These are phyloP conservation scores for Elephantulus edwardii DNA, from an alignment of 2,113 vertebrate species.

Conservation along the genomic window DNA sequence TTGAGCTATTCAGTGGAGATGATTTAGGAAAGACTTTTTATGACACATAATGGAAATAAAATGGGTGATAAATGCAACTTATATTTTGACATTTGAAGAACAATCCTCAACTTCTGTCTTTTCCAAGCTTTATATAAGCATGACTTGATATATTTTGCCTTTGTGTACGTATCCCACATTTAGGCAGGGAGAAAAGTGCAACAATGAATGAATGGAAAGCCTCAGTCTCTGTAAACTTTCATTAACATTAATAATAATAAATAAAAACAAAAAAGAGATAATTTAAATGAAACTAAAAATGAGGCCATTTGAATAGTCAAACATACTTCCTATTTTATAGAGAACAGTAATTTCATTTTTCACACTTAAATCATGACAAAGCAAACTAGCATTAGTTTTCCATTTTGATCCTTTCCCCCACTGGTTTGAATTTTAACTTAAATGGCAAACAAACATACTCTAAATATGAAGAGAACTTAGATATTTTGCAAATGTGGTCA, in stretches of 20 bases:
- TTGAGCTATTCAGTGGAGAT: slow-evolving; percentile 36
- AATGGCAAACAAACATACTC: not conserved
- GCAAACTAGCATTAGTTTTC: not conserved
- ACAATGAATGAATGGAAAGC: too few species aligned
- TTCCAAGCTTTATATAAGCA: not conserved
- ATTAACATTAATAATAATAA: too few species aligned
- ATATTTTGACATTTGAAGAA: slow-evolving; percentile 41
- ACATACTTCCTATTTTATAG: not conserved
- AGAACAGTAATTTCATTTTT: not conserved
- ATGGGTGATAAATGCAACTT: not conserved
- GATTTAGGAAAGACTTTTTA: not conserved
- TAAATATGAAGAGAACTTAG: slow-evolving; percentile 42
- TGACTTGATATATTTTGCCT: not conserved
- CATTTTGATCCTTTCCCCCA: not conserved
- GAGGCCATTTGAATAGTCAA: slow-evolving; percentile 16
- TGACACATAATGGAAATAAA: slow-evolving; percentile 44
- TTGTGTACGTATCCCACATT: not conserved
- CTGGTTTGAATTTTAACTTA: not conserved
- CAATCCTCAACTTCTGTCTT: slow-evolving; percentile 16
- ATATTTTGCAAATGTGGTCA: slow-evolving; percentile 48
- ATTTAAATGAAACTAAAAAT: slow-evolving; percentile 48
- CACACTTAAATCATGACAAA: slow-evolving; percentile 3
- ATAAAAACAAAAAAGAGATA: too few species aligned
- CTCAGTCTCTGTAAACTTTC: too few species aligned
- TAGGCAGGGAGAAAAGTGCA: too few species aligned